These are phyloP conservation scores for Labeo rohita DNA, from an alignment of 2,113 vertebrate genomes.

Conservation along the genomic window DNA sequence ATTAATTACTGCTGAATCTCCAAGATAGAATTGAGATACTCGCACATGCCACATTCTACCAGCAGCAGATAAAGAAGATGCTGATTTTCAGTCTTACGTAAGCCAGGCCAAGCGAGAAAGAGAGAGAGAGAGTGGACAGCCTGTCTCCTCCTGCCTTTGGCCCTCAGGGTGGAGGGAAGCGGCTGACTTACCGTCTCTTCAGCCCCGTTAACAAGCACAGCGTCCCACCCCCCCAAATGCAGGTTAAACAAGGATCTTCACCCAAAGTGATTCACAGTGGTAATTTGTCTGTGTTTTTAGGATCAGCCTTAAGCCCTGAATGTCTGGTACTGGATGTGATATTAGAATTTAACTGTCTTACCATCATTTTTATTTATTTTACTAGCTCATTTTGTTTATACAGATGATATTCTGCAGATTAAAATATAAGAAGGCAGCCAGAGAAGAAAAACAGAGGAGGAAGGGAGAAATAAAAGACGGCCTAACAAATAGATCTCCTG, in stretches of 20 bases:
- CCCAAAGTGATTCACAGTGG: background rate
- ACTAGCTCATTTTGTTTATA: background rate
- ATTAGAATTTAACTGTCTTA: slow-evolving; percentile 12
- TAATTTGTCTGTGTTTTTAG: slow-evolving; percentile 6
- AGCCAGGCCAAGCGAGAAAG: background rate
- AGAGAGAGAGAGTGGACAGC: background rate
- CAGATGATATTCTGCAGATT: slow-evolving; percentile 10
- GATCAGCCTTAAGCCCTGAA: background rate
- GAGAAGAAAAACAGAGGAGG: background rate
- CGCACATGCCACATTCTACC: background rate
- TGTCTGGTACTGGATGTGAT: background rate
- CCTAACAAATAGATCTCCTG: background rate
- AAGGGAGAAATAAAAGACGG: background rate
- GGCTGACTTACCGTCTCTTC: background rate
- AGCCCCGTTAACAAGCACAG: background rate
- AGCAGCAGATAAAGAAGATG: slow-evolving; percentile 32
- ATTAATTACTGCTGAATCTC: slow-evolving; percentile 12
- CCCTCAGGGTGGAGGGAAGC: background rate
- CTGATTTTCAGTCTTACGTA: slow-evolving; percentile 27
- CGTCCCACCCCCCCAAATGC: background rate
- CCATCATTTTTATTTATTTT: background rate
- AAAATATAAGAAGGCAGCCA: background rate
- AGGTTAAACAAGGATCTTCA: slow-evolving; percentile 9
- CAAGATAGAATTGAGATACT: slow-evolving; percentile 2
- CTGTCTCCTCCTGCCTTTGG: slow-evolving; percentile 9